Percentiles rank a stretch among this genome's conserved stretches.
Conservation (phyloP, 1,140 invertebrate genomes). For the Coelopa frigida region DNA sequence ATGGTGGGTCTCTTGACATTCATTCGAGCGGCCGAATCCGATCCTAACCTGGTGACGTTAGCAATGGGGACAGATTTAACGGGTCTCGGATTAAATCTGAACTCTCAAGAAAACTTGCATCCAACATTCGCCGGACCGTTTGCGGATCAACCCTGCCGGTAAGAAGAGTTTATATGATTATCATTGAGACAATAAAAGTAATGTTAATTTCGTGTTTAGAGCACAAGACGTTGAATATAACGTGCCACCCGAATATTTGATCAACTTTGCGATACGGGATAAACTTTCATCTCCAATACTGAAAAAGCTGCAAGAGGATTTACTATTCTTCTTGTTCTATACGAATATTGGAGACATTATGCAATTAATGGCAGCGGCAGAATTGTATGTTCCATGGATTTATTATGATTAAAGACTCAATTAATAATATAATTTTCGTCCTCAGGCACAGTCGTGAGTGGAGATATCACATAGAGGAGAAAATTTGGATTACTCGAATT, state of each 20-base stretch:
- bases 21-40: conserved; percentile 93
- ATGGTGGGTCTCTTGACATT: conserved; percentile 97
- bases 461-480: conserved; percentile 98
- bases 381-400: conserved; percentile 74
- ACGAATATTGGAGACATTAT: conserved; percentile 96
- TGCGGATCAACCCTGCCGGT: conserved; percentile 90
- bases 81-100: conserved; percentile 93
- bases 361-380: conserved; percentile 90
- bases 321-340: conserved; percentile 99
- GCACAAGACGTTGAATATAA: conserved; percentile 98
- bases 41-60: conserved; percentile 89
- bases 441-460: conserved; percentile 91
- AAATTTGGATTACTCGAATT: conserved; percentile 97
- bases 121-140: conserved; percentile 97
- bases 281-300: conserved; percentile 93
- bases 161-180: conserved; percentile 9
- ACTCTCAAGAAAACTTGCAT: conserved; percentile 93
- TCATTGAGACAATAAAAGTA: background rate
- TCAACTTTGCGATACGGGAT: conserved; percentile 84
- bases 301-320: conserved; percentile 95
- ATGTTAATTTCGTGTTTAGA: conserved; percentile 45
- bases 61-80: conserved; percentile 96
- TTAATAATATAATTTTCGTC: conserved; percentile 11
- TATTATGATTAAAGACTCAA: background rate
- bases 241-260: conserved; percentile 97